Evolutionary conservation across 1,140 invertebrate genomes (phyloP).

Genomic region (Caerostris darwini): DNA sequence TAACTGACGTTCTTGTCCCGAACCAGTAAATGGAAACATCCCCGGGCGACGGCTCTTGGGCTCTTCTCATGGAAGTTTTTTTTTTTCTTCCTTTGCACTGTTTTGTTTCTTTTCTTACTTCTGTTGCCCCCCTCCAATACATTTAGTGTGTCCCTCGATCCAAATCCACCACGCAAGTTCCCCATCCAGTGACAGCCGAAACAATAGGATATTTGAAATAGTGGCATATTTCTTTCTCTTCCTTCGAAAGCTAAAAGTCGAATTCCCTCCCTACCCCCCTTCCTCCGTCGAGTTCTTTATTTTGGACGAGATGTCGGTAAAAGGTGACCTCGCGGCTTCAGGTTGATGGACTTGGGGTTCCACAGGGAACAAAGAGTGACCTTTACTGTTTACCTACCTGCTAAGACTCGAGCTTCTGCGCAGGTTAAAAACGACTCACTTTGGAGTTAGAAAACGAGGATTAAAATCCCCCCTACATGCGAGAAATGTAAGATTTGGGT

Average conservation of each 20-base stretch:
- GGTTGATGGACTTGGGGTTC: slow-evolving; percentile 77
- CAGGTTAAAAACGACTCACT: too few relatives aligned
- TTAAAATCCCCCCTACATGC: neutral
- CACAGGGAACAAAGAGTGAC: slow-evolving; percentile 75
- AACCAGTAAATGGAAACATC: slow-evolving; percentile 20
- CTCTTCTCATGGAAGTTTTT: slow-evolving; percentile 22
- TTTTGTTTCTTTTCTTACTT: neutral
- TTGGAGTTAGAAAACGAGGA: neutral
- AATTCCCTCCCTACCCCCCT: neutral
- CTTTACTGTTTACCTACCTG: slow-evolving; percentile 63
- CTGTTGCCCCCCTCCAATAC: neutral
- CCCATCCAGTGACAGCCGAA: slow-evolving; percentile 71
- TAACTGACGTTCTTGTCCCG: slow-evolving; percentile 34
- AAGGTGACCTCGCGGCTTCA: slow-evolving; percentile 67
- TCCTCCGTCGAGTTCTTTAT: slow-evolving; percentile 29
- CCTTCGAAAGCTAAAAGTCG: slow-evolving; percentile 46
- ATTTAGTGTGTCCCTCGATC: slow-evolving; percentile 55
- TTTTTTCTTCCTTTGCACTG: neutral
- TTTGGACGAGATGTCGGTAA: slow-evolving; percentile 63
- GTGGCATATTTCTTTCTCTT: slow-evolving; percentile 73
- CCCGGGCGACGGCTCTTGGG: slow-evolving; percentile 14
- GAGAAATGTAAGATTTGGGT: neutral
- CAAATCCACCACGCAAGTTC: slow-evolving; percentile 59
- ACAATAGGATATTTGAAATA: slow-evolving; percentile 75
- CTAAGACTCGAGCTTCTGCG: slow-evolving; percentile 23